Evolutionary conservation across 2,113 vertebrate genomes (phyloP), one percentile per base, ranked within the genome.

Genomic region (Myotis brandtii): DNA sequence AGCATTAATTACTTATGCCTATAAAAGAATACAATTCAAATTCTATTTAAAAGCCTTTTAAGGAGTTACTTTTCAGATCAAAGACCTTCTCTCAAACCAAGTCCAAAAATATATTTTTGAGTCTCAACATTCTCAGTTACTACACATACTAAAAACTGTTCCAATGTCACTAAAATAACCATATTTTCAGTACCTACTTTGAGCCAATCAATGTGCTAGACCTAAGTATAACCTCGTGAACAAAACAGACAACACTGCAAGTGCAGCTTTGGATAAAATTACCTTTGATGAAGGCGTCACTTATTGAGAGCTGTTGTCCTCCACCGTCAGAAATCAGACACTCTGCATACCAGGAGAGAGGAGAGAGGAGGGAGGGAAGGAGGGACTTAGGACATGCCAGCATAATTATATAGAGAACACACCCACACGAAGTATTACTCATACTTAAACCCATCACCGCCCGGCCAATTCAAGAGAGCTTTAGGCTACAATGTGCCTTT

Each of bases 261-360:
- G 7, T 13, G 82, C 11, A 77, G 48, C 8, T 64, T 69, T 59
- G 75, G 54, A 67, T 67, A 91, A 89, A 96, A 94, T 94, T 99
- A 99, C 99, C 99, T 99, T 99, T 99, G 97, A 99, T 99, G 97
- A 99, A 99, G 93, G 99, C 99, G 23, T 99, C 99, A 83, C 99
- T 99, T 97, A 99, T 99, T 93, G 99, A 99, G 83, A 99, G 99
- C 96, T 99, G 99, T 88, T 99, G 99, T 84, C 99, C 99, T 97
- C 99, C 99, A 72, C 99, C 99, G 98, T 99, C 99, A 73, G 99
- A 99, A 95, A 99, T 98, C 95, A 99, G 98, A 97, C 99, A 99
- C 94, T 99, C 99, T 98, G 99, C 98, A 99, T 75, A 97, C 64
- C 93, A 96, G 67, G 50, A 98, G 46, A 98, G 81, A 96, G 97